phyloP scores from a whole-genome alignment of 2,888 invertebrate species.

The Acronicta aceris region DNA sequence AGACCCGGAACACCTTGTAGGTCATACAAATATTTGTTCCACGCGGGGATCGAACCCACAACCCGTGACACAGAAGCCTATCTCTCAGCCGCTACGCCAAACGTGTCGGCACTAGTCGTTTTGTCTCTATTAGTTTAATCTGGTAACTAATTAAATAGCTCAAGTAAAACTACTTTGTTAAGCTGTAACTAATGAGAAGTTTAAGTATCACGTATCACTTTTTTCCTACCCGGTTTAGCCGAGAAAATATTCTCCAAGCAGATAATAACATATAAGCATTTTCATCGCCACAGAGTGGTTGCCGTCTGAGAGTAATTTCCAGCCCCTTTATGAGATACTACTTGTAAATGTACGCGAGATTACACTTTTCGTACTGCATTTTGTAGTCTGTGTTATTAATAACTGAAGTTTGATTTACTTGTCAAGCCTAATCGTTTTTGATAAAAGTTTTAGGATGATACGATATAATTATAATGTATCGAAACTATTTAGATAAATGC shows the following conservation, averaged over 20 bases:
- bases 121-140: too few relatives aligned
- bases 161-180: not conserved
- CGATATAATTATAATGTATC: too few relatives aligned
- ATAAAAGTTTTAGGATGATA: not conserved
- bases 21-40: too few relatives aligned
- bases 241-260: slow-evolving; percentile 7
- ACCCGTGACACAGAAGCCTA: too few relatives aligned
- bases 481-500: too few relatives aligned
- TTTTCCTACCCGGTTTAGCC: not conserved
- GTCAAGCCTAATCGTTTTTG: slow-evolving; percentile 10
- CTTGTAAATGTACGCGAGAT: slow-evolving; percentile 32
- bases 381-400: slow-evolving; percentile 48
- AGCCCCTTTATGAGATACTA: slow-evolving; percentile 38
- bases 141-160: too few relatives aligned
- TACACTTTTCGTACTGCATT: slow-evolving; percentile 52
- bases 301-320: slow-evolving; percentile 42
- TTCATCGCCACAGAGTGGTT: slow-evolving; percentile 38
- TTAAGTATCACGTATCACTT: not conserved
- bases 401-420: slow-evolving; percentile 24
- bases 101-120: too few relatives aligned
- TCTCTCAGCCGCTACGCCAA: too few relatives aligned
- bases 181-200: not conserved
- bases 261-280: slow-evolving; percentile 43
- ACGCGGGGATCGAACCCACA: too few relatives aligned
- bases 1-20: too few relatives aligned